Base-by-base conservation (phyloP, 2,797 vertebrate genomes). In the Luscinia luscinia region DNA sequence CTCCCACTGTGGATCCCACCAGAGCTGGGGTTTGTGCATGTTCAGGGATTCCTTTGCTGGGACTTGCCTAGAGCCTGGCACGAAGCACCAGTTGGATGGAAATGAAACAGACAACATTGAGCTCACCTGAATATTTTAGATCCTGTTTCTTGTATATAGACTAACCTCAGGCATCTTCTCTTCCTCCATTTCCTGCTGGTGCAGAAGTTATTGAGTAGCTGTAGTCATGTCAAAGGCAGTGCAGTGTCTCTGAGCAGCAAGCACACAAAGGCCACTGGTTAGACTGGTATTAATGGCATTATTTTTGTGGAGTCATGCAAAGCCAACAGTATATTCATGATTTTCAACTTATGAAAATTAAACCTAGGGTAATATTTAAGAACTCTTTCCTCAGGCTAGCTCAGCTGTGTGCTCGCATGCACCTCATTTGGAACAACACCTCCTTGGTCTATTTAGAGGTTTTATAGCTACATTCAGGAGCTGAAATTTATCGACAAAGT, bases 41-140 rank as follows among this genome's bases (percentile, higher is more conserved):
- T 20, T 27, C 38, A 27, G 59, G 52, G 22, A 28, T 41, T 54
- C 30, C 13, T 78, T 32, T 28, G 19, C 15, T 19, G 20, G 11
- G 40, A 4, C 40, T 46, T 46, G 18, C 27, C 72, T 17, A 24
- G 9, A 59, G 30, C 46, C 52, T 84, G 52, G 8, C 30, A 46
- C 0, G 0, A 48, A 64, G 11, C 12, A 12, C 14, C 1, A 1
- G 15, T 4, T 72, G 46, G 30, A 41, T 9, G 41, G 13, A 46
- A 54, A 36, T 10, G 52, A 32, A 72, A 12, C 4, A 41, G 18
- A 12, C 2, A 27, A 27, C 2, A 27, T 36, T 36, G 46, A 66
- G 26, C 54, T 41, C 40, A 66, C 26, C 11, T 46, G 40, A 48
- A 48, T 32, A 45, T 36, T 72, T 32, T 32, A 27, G 52, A 11